Base-by-base conservation (phyloP, 2,888 invertebrate species). In the Periphyllus acericola region DNA sequence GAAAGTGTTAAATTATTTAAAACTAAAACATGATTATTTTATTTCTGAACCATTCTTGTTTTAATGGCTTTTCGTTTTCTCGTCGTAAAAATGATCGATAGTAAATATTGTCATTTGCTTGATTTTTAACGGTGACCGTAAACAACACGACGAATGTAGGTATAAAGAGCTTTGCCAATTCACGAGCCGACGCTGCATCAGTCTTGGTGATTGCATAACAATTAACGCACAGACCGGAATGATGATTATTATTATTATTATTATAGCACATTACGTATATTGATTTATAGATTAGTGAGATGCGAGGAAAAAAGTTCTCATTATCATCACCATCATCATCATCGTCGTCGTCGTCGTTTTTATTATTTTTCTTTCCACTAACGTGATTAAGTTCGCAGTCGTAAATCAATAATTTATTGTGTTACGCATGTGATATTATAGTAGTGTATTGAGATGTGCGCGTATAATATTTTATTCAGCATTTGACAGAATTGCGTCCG, bases 251-350 rank as follows among this genome's bases (percentile, higher is more conserved):
- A 40, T 68, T 46, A 80, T 81, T 46, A 80, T 81, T 19, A 66
- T 25, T 34, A 14, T 81, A 82, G 52, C 68, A 46, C 68, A 29
- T 71, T 60, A 29, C 46, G 46, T 71, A 71, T 40, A 17, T 60
- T 83, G 83, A 83, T 83, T 83, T 83, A 83, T 83, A 83, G 72
- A 83, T 55, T 74, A 32, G 29, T 8, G 32, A n/a, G 68, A 68
- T 32, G 83, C 52, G n/a, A 83, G 72, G 72, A 74, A 83, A 83
- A 83, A 25, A 83, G 74, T 74, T 74, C n/a, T 55, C 72, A 52
- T 83, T 55, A 25, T 83, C 21, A 21, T 74, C 25, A 36, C 36
- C 8, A 72, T 34, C 19, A 36, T 34, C 46, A 46, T 0, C 74
- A 5, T 32, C 8, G 25, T 34, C 19, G 21, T 34, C 46, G 14